A percentile compares a stretch with the other conserved stretches of the same genome.
phyloP scores from a whole-genome alignment of 2,113 vertebrate species.

The Paedocypris sp. region DNA sequence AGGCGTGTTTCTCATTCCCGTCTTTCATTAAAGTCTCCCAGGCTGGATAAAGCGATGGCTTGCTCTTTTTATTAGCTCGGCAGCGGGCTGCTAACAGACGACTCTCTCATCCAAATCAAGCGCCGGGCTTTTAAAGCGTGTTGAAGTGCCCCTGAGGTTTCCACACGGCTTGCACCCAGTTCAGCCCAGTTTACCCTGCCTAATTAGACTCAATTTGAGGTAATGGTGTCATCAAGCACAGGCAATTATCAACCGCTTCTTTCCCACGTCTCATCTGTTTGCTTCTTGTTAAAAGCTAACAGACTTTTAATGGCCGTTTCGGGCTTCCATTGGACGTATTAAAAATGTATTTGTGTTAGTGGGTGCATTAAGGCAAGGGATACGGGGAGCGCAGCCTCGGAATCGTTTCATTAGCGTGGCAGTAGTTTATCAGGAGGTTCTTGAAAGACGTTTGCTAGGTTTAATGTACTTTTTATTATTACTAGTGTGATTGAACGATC shows the following conservation, averaged over 20 bases:
- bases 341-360: too few relatives aligned
- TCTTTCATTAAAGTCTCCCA: conserved; percentile 68
- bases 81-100: neutral
- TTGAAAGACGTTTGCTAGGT: too few relatives aligned
- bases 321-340: neutral
- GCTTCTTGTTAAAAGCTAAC: conserved; percentile 20
- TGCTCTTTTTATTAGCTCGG: neutral
- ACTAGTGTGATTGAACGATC: too few relatives aligned
- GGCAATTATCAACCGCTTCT: conserved; percentile 53
- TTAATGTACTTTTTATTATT: too few relatives aligned
- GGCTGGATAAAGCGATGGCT: conserved; percentile 61
- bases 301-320: neutral
- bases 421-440: too few relatives aligned
- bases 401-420: too few relatives aligned
- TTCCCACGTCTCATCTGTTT: conserved; percentile 37
- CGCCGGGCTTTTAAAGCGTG: neutral
- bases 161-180: neutral
- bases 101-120: neutral
- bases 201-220: conserved; percentile 65
- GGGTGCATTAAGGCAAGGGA: neutral
- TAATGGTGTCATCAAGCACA: conserved; percentile 61
- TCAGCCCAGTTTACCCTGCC: neutral
- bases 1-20: conserved; percentile 60
- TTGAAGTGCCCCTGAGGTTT: neutral
- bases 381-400: too few relatives aligned